Conservation (phyloP, 2,797 vertebrate species). For the Psittacula derbiana region DNA sequence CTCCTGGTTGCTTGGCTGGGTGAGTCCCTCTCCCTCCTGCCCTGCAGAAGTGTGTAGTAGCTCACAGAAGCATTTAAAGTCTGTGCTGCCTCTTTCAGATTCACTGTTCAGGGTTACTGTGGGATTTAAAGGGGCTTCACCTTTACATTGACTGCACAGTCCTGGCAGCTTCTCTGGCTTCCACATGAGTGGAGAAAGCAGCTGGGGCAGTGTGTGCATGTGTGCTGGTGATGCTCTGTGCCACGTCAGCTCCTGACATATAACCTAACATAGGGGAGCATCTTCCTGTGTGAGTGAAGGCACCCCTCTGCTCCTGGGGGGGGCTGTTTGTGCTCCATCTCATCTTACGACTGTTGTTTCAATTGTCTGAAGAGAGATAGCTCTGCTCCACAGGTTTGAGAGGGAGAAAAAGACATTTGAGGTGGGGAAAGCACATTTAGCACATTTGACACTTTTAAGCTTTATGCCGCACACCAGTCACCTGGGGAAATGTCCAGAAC, state of each 20-base stretch:
- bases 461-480: background rate
- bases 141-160: background rate
- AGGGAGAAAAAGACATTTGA: background rate
- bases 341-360: background rate
- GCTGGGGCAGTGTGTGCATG: background rate
- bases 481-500: background rate
- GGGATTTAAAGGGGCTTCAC: background rate
- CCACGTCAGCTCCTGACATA: background rate
- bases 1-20: background rate
- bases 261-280: background rate
- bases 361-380: background rate
- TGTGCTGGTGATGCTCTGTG: background rate
- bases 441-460: background rate
- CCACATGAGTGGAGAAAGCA: background rate
- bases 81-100: background rate
- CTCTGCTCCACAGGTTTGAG: background rate
- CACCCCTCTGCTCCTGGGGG: background rate
- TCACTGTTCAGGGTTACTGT: background rate
- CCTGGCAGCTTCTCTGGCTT: background rate
- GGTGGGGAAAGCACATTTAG: rapidly evolving
- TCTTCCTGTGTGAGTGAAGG: background rate
- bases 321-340: background rate
- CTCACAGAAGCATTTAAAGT: rapidly evolving
- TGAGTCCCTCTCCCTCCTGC: background rate
- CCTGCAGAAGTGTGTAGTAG: background rate